Evolutionary conservation across 2,113 vertebrate species (phyloP).

Genomic region (Cheilinus undulatus): DNA sequence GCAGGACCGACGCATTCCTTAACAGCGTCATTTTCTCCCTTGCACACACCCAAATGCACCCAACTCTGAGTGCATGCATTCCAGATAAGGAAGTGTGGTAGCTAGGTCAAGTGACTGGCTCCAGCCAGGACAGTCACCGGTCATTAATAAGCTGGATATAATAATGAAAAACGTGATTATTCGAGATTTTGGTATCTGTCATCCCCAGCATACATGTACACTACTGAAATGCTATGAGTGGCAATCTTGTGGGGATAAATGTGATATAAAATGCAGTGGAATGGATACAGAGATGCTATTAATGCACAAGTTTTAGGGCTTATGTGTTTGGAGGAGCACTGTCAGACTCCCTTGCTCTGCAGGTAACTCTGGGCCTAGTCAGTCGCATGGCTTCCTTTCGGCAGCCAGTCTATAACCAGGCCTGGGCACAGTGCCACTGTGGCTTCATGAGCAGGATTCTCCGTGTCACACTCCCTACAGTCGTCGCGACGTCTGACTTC

Average conservation of each 20-base stretch:
- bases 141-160: neutral
- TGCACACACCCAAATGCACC: conserved; percentile 22
- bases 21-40: conserved; percentile 6
- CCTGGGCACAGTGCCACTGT: conserved; percentile 30
- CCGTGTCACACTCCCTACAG: conserved; percentile 26
- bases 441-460: conserved; percentile 17
- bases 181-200: neutral
- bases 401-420: conserved; percentile 38
- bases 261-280: neutral
- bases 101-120: neutral
- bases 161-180: neutral
- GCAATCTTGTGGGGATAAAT: neutral
- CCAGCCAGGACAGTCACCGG: neutral
- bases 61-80: neutral
- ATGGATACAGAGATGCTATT: neutral
- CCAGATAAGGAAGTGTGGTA: conserved; percentile 29
- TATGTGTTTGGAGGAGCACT: neutral
- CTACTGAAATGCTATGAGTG: neutral
- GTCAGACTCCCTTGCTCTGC: conserved; percentile 5
- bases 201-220: neutral
- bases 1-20: conserved; percentile 35
- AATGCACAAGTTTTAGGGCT: neutral
- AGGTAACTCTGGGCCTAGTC: conserved; percentile 26
- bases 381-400: conserved; percentile 38
- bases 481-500: conserved; percentile 46